Percentiles rank a stretch among this genome's conserved stretches.
phyloP scores from a whole-genome alignment of 2,113 vertebrate genomes.

The Actenoides lindsayi region DNA sequence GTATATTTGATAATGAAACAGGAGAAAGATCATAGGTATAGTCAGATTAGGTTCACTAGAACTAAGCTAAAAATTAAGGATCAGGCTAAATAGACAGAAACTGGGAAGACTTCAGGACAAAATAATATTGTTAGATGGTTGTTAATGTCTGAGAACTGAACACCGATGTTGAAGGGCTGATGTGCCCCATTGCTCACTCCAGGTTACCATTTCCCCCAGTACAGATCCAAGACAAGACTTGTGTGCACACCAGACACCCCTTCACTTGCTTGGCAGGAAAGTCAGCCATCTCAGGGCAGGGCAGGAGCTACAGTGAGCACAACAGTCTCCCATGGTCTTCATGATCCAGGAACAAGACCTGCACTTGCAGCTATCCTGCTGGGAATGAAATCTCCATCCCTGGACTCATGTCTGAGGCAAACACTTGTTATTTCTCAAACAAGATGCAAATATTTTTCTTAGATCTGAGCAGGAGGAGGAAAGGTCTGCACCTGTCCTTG shows the following conservation, averaged over 20 bases:
- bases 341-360: background rate
- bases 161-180: background rate
- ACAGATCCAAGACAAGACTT: background rate
- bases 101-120: background rate
- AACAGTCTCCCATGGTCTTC: background rate
- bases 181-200: background rate
- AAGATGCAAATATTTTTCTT: constrained; percentile 4
- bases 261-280: background rate
- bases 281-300: background rate
- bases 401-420: background rate
- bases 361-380: background rate
- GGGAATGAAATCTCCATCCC: background rate
- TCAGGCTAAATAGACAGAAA: background rate
- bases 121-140: background rate
- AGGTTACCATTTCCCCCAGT: background rate
- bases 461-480: background rate
- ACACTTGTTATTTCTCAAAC: background rate
- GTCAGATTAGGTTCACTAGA: background rate
- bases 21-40: background rate
- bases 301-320: background rate
- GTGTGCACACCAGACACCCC: background rate
- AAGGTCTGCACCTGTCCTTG: background rate
- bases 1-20: background rate
- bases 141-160: background rate
- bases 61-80: background rate